A percentile compares a stretch with the other conserved stretches of the same genome.
Conservation (phyloP, 1,140 invertebrate genomes). For the Asobara japonica region DNA sequence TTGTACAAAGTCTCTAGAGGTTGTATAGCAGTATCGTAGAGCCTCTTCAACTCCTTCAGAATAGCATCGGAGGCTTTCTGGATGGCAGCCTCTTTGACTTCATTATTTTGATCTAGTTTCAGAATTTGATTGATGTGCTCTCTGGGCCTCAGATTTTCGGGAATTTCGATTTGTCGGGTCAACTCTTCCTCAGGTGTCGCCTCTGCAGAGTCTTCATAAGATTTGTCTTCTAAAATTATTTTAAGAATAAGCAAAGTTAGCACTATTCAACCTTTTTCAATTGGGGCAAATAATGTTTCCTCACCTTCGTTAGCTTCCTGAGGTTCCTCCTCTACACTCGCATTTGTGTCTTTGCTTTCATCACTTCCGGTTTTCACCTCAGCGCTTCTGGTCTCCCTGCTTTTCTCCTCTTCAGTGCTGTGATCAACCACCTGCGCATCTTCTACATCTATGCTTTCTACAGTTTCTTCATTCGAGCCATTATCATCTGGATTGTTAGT, state of each 20-base stretch:
- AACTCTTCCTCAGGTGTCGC: slow-evolving; percentile 67
- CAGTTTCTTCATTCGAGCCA: slow-evolving; percentile 5
- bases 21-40: slow-evolving; percentile 89
- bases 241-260: not conserved
- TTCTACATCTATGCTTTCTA: slow-evolving; percentile 11
- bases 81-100: slow-evolving; percentile 75
- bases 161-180: slow-evolving; percentile 77
- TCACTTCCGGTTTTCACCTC: slow-evolving; percentile 7
- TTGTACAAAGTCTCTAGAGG: slow-evolving; percentile 91
- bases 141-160: slow-evolving; percentile 78
- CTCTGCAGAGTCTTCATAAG: slow-evolving; percentile 42
- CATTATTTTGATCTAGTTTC: slow-evolving; percentile 80
- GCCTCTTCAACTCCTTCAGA: slow-evolving; percentile 84
- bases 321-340: not conserved
- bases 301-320: slow-evolving; percentile 20
- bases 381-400: not conserved
- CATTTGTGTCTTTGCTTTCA: slow-evolving; percentile 19
- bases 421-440: not conserved
- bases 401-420: not conserved
- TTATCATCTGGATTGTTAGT: not conserved
- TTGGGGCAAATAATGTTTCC: slow-evolving; percentile 27
- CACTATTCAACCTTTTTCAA: slow-evolving; percentile 16
- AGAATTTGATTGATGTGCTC: slow-evolving; percentile 85
- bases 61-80: slow-evolving; percentile 80
- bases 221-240: not conserved